Evolutionary conservation across 2,888 invertebrate genomes (phyloP).

Genomic region (Pseudococcus jackbeardsleyi): DNA sequence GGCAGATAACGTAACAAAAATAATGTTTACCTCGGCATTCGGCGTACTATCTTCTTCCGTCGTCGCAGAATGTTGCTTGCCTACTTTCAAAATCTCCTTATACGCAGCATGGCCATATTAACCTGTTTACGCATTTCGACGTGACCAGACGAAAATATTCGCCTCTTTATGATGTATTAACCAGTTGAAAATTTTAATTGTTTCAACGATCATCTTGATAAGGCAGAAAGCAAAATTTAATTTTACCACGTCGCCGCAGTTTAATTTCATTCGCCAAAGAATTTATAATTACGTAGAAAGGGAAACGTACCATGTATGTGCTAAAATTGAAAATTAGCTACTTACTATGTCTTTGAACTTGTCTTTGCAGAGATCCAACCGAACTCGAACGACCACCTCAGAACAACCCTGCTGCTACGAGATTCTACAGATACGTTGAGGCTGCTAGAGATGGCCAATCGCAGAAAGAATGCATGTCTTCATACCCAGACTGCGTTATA

Average conservation of each 20-base stretch:
- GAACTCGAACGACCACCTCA: constrained; percentile 79
- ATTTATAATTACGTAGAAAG: constrained; percentile 26
- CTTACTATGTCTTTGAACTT: not conserved
- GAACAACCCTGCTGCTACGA: constrained; percentile 79
- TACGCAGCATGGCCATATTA: constrained; percentile 55
- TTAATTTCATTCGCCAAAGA: constrained; percentile 7
- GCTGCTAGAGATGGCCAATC: constrained; percentile 89
- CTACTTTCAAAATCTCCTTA: constrained; percentile 58
- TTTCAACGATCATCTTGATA: constrained; percentile 24
- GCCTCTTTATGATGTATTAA: constrained; percentile 41
- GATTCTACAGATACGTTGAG: constrained; percentile 84
- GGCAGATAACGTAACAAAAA: constrained; percentile 36
- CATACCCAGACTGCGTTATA: constrained; percentile 80
- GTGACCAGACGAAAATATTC: constrained; percentile 63
- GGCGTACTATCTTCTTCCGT: constrained; percentile 39
- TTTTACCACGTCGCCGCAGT: not conserved
- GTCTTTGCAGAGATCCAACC: constrained; percentile 69
- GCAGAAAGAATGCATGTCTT: constrained; percentile 79
- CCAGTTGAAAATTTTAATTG: constrained; percentile 49
- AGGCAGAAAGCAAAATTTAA: constrained; percentile 36
- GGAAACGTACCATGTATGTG: not conserved
- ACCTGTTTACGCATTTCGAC: constrained; percentile 64
- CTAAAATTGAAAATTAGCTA: not conserved
- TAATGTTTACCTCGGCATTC: constrained; percentile 38
- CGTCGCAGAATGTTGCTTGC: constrained; percentile 59